These are phyloP conservation scores for Phyllotreta cruciferae DNA, from an alignment of 2,888 invertebrate species.

Conservation along the genomic window DNA sequence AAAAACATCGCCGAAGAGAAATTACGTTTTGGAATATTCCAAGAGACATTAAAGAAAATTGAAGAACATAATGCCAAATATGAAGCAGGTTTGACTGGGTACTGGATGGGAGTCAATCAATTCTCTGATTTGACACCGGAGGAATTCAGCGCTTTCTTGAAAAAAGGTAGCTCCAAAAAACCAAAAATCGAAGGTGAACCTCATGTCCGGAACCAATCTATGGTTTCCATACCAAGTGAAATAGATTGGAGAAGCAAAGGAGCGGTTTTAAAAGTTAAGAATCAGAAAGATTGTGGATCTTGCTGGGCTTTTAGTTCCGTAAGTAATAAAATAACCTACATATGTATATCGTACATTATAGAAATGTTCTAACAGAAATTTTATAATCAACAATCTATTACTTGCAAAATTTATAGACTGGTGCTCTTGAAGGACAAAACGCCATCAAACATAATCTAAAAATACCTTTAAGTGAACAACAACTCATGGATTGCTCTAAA, in stretches of 20 bases:
- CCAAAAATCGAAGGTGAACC: neutral
- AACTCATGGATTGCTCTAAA: conserved; percentile 79
- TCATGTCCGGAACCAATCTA: neutral
- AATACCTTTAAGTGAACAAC: conserved; percentile 84
- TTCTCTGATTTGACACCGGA: conserved; percentile 43
- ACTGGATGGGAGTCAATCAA: conserved; percentile 10
- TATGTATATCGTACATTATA: neutral
- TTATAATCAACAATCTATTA: neutral
- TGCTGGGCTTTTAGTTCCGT: conserved; percentile 72
- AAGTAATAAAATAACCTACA: conserved; percentile 45
- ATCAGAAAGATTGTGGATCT: conserved; percentile 67
- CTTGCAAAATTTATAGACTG: conserved; percentile 13
- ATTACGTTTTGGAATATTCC: conserved; percentile 21
- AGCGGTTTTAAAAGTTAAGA: conserved; percentile 64
- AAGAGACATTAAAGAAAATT: conserved; percentile 14
- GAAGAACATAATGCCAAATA: conserved; percentile 20
- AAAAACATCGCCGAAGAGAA: conserved; percentile 7
- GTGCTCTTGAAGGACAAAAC: conserved; percentile 25
- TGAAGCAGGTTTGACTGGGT: conserved; percentile 7
- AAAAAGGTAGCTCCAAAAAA: neutral
- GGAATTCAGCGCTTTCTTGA: conserved; percentile 28
- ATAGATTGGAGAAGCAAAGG: conserved; percentile 64
- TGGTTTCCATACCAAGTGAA: neutral
- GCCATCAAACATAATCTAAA: conserved; percentile 1
- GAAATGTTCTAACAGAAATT: neutral